phyloP scores from a whole-genome alignment of 1,140 invertebrate genomes.

The Planococcus citri region DNA sequence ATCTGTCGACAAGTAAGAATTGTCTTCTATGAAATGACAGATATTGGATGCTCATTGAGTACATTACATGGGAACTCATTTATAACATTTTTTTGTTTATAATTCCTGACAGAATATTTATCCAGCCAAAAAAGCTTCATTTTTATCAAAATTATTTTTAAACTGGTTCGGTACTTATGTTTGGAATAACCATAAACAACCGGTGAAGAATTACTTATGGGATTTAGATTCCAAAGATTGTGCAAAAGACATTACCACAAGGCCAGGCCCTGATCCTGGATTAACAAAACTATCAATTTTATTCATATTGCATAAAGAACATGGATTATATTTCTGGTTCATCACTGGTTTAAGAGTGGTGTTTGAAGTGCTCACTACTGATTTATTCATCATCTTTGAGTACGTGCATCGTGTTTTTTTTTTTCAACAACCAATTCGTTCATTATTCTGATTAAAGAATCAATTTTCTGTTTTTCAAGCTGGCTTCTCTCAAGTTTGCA shows the following conservation, averaged over 20 bases:
- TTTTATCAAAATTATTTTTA: neutral
- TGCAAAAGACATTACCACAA: neutral
- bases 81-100: neutral
- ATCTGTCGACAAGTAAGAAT: neutral
- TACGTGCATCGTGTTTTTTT: no score
- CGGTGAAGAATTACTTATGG: neutral
- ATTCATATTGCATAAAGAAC: neutral
- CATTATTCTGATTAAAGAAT: neutral
- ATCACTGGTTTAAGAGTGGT: neutral
- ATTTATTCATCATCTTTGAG: neutral
- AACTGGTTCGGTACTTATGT: neutral
- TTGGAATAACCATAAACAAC: neutral
- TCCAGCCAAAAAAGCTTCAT: neutral
- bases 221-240: neutral
- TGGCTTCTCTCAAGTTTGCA: neutral
- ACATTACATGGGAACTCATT: neutral
- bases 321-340: neutral
- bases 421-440: no score
- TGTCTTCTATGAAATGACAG: no score
- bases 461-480: neutral
- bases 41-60: no score
- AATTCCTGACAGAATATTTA: neutral
- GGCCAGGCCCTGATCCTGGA: neutral
- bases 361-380: neutral
- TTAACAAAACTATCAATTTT: neutral